Evolutionary conservation across 2,888 invertebrate species (phyloP).

Genomic region (Itoplectis maculator): DNA sequence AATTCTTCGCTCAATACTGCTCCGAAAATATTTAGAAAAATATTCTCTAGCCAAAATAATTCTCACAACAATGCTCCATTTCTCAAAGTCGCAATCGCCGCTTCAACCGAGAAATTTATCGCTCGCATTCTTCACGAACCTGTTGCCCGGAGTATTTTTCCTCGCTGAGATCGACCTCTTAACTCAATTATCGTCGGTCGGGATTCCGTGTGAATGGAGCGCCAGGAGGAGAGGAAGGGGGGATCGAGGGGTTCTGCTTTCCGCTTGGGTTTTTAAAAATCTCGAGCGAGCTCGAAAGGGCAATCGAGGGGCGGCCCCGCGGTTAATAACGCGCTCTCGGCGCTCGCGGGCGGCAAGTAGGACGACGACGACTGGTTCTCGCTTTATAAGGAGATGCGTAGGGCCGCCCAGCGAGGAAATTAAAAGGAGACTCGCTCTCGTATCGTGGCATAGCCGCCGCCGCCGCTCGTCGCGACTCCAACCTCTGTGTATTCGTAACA

Average conservation of each 20-base stretch:
- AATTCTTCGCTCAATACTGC: too few species aligned
- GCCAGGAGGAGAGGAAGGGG: not conserved
- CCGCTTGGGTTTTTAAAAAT: too few species aligned
- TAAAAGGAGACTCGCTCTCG: constrained; percentile 16
- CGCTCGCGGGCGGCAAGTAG: constrained; percentile 14
- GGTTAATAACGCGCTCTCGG: too few species aligned
- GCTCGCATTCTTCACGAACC: not conserved
- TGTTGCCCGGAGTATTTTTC: not conserved
- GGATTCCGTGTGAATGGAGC: constrained; percentile 2
- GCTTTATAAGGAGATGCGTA: constrained; percentile 50
- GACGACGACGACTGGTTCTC: constrained; percentile 32
- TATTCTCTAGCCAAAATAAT: not conserved
- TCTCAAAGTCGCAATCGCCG: too few species aligned
- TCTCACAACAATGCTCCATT: not conserved
- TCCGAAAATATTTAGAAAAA: not conserved
- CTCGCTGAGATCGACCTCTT: not conserved
- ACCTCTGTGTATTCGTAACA: too few species aligned
- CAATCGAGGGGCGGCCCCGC: not conserved
- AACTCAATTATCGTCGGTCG: constrained; percentile 9
- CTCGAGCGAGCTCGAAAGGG: not conserved
- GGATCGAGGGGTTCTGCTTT: not conserved
- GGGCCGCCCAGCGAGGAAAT: constrained; percentile 36
- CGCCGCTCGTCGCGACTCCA: too few species aligned
- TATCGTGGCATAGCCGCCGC: not conserved
- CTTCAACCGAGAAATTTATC: not conserved